These are phyloP conservation scores for Abrostola triplasia DNA, from an alignment of 2,888 invertebrate species.

Conservation along the genomic window DNA sequence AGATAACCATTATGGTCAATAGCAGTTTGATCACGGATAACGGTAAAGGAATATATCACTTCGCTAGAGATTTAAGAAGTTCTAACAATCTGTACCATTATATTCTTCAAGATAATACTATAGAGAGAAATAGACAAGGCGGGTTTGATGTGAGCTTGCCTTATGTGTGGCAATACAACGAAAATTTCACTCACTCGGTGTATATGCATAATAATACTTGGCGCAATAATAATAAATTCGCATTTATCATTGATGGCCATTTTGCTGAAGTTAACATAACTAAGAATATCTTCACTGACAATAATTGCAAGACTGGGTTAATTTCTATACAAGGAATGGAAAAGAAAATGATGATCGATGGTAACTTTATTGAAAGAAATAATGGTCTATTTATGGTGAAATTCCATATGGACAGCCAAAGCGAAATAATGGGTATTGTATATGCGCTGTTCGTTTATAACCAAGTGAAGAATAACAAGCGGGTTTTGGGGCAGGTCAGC, in stretches of 20 bases:
- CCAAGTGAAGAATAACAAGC: constrained; percentile 92
- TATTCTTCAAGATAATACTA: constrained; percentile 94
- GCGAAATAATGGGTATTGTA: constrained; percentile 96
- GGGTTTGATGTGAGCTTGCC: constrained; percentile 97
- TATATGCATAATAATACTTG: constrained; percentile 96
- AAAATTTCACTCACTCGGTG: constrained; percentile 97
- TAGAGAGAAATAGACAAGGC: constrained; percentile 95
- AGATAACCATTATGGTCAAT: constrained; percentile 96
- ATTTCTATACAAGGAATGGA: constrained; percentile 97
- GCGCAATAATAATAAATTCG: constrained; percentile 95
- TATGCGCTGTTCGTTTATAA: constrained; percentile 94
- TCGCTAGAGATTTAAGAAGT: constrained; percentile 96
- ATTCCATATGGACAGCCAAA: constrained; percentile 96
- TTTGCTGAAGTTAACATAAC: constrained; percentile 96
- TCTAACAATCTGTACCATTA: constrained; percentile 99
- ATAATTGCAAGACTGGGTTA: constrained; percentile 94
- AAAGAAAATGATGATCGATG: constrained; percentile 95
- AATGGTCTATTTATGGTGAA: constrained; percentile 95
- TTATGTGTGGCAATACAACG: constrained; percentile 98
- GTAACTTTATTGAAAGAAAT: constrained; percentile 94
- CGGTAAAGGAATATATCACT: constrained; percentile 95
- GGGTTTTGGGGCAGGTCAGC: constrained; percentile 70
- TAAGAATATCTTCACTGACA: constrained; percentile 94
- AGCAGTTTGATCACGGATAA: constrained; percentile 95
- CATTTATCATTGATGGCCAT: constrained; percentile 96